Conservation (phyloP, 2,797 vertebrate species). For the Xiphophorus birchmanni region DNA sequence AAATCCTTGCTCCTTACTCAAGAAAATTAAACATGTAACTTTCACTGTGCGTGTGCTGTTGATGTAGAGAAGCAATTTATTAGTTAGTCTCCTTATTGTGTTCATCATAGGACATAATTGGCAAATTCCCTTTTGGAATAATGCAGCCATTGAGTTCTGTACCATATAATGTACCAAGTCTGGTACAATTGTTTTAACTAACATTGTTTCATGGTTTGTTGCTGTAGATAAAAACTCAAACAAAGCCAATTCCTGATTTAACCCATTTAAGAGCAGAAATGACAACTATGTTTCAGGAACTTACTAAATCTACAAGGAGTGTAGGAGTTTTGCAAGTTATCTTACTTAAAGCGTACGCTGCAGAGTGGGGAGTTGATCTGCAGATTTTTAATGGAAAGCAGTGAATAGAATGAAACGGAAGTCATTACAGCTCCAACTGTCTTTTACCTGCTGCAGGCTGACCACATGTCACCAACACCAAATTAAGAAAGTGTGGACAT, state of each 20-base stretch:
- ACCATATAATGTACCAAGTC: conserved; percentile 10
- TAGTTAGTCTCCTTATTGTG: not conserved
- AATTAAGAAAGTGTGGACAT: conserved; percentile 25
- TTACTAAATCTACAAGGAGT: conserved; percentile 15
- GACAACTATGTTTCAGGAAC: conserved; percentile 14
- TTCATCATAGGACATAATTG: conserved; percentile 15
- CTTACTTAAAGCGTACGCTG: conserved; percentile 17
- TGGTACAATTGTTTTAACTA: not conserved
- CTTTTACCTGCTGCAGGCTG: conserved; percentile 30
- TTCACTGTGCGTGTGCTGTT: conserved; percentile 6
- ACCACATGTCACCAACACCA: conserved; percentile 35
- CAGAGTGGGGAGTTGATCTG: conserved; percentile 15
- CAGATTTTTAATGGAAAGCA: conserved; percentile 24
- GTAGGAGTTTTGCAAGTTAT: conserved; percentile 21
- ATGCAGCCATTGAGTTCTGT: conserved; percentile 22
- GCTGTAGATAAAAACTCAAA: conserved; percentile 1
- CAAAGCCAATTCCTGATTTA: not conserved
- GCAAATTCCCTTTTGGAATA: conserved; percentile 16
- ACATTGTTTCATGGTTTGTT: not conserved
- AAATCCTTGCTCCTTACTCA: conserved; percentile 14
- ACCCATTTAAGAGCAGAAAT: conserved; percentile 4
- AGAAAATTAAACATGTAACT: conserved; percentile 18
- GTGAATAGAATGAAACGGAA: conserved; percentile 22
- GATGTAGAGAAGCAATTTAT: conserved; percentile 5
- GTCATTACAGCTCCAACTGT: conserved; percentile 46